Conservation (phyloP, 2,888 invertebrate species). For the Apantesis nais region DNA sequence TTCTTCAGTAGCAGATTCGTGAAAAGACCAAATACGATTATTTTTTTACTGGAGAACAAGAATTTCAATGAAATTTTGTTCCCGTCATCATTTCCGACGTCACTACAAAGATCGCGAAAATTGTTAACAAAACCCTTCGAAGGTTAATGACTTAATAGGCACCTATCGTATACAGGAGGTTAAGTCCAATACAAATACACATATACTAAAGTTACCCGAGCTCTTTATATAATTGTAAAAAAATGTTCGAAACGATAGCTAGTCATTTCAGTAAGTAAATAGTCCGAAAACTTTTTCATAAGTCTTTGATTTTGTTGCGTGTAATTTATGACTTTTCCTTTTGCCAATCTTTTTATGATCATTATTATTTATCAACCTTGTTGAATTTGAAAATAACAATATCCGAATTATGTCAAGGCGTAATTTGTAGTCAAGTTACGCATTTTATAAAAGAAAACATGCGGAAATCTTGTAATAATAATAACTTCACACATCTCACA, state of each 20-base stretch:
- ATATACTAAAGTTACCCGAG: background rate
- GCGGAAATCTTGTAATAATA: background rate
- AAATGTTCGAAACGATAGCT: background rate
- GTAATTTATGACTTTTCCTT: slow-evolving; percentile 25
- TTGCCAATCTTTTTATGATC: slow-evolving; percentile 18
- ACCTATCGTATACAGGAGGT: background rate
- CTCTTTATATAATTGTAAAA: background rate
- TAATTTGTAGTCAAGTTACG: slow-evolving; percentile 8
- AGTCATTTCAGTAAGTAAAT: background rate
- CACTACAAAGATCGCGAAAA: background rate
- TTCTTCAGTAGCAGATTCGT: too few species aligned
- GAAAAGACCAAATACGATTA: too few species aligned
- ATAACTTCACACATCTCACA: too few species aligned
- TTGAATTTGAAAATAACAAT: slow-evolving; percentile 4
- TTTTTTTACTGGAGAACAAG: too few species aligned
- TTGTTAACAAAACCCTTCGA: background rate
- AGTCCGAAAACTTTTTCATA: slow-evolving; percentile 17
- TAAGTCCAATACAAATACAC: background rate
- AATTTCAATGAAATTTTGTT: background rate
- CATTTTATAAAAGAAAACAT: background rate
- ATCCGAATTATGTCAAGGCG: background rate
- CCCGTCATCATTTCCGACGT: background rate
- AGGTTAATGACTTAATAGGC: background rate
- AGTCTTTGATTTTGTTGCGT: slow-evolving; percentile 27
- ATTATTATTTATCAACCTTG: slow-evolving; percentile 14